Evolutionary conservation across 2,888 invertebrate genomes (phyloP).

Genomic region (Conus canariensis): DNA sequence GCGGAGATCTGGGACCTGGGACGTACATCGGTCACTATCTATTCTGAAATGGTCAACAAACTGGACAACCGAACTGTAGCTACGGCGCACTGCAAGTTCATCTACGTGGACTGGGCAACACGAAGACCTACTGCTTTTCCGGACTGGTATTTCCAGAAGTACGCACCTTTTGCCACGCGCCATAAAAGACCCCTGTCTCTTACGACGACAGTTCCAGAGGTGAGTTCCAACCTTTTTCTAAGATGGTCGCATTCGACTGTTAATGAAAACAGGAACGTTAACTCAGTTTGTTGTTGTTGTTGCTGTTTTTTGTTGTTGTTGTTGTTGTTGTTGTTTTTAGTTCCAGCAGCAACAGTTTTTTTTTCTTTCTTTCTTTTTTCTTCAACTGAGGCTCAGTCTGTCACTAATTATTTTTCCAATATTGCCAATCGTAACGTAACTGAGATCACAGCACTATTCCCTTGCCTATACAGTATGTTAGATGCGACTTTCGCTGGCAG

Average conservation of each 20-base stretch:
- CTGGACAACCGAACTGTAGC: background rate
- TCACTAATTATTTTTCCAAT: too few relatives aligned
- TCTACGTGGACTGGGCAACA: background rate
- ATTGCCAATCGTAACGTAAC: too few relatives aligned
- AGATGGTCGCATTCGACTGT: background rate
- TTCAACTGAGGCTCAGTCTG: too few relatives aligned
- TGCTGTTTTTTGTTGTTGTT: background rate
- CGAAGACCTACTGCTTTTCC: background rate
- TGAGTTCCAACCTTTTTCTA: background rate
- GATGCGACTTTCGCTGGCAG: too few relatives aligned
- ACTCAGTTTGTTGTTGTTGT: background rate
- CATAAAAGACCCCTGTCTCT: background rate
- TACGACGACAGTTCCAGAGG: background rate
- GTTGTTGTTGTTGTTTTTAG: background rate
- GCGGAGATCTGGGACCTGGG: background rate
- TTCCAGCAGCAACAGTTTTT: too few relatives aligned
- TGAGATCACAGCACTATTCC: too few relatives aligned
- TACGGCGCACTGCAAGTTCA: background rate
- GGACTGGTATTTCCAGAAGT: background rate
- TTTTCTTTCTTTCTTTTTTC: too few relatives aligned
- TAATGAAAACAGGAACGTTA: background rate
- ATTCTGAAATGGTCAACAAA: slow-evolving; percentile 6
- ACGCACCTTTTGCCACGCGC: background rate
- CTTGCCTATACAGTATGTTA: too few relatives aligned
- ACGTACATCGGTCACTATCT: background rate